These are phyloP conservation scores for Helicorthomorpha holstii DNA, from an alignment of 1,140 invertebrate genomes.

Conservation along the genomic window DNA sequence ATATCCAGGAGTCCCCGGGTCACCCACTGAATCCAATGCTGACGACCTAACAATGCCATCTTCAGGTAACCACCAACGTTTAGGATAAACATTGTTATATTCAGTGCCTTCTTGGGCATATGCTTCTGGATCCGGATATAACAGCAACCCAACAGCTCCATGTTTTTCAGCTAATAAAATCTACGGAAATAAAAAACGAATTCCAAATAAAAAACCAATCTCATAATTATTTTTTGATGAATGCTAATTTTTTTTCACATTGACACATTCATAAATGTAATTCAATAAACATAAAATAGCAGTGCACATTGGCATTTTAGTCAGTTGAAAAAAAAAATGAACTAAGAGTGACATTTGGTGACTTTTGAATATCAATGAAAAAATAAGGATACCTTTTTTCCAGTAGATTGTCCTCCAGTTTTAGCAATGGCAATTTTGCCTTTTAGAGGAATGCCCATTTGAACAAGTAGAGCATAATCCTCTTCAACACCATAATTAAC, in stretches of 20 bases:
- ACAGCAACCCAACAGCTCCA: not conserved
- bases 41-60: not conserved
- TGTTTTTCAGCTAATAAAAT: not conserved
- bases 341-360: too few relatives aligned
- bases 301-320: too few relatives aligned
- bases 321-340: too few relatives aligned
- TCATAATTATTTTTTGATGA: too few relatives aligned
- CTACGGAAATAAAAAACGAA: too few relatives aligned
- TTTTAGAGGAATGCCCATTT: not conserved
- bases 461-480: not conserved
- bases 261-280: too few relatives aligned
- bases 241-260: too few relatives aligned
- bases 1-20: not conserved
- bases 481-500: not conserved
- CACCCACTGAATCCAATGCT: not conserved
- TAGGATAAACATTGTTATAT: too few relatives aligned
- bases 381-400: too few relatives aligned
- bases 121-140: not conserved
- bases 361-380: too few relatives aligned
- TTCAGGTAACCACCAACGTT: not conserved
- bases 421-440: not conserved
- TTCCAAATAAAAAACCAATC: too few relatives aligned
- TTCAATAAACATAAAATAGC: too few relatives aligned
- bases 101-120: not conserved
- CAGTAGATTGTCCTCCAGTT: not conserved